Percentiles rank a stretch among this genome's conserved stretches.
Evolutionary conservation across 2,797 vertebrate species (phyloP).

Genomic region (Malacoraja senta): DNA sequence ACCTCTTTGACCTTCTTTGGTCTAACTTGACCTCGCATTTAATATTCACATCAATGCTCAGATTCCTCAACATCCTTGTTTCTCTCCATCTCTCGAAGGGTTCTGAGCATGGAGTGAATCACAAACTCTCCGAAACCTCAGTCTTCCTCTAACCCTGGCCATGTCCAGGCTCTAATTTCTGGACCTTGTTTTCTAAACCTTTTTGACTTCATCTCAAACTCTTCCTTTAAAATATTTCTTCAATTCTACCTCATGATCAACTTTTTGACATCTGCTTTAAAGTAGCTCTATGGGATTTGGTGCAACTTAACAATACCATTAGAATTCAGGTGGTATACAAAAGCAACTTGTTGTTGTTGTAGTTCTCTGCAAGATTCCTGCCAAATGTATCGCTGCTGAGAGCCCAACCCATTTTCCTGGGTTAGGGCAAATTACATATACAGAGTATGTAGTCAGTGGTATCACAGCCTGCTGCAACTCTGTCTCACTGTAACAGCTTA

Average conservation of each 20-base stretch:
- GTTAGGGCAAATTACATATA: not conserved
- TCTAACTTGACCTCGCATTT: not conserved
- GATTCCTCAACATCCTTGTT: not conserved
- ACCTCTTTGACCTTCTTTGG: not conserved
- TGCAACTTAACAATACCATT: not conserved
- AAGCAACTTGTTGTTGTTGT: not conserved
- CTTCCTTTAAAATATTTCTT: not conserved
- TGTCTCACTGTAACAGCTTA: not conserved
- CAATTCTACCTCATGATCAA: not conserved
- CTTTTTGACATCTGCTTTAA: not conserved
- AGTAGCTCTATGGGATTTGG: not conserved
- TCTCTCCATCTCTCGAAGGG: not conserved
- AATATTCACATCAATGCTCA: not conserved
- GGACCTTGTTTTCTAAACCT: not conserved
- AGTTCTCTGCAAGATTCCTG: not conserved
- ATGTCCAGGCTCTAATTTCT: too few relatives aligned
- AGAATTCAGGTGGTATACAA: not conserved
- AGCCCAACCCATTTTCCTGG: not conserved
- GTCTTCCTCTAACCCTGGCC: not conserved
- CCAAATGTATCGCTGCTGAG: not conserved
- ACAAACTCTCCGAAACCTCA: not conserved
- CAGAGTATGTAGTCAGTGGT: not conserved
- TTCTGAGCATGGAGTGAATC: not conserved
- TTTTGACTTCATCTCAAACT: not conserved
- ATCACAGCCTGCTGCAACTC: not conserved